Percentiles rank a stretch among this genome's conserved stretches.
These are phyloP conservation scores for Oxygymnocypris stewartii DNA, from an alignment of 2,113 vertebrate species.

Conservation along the genomic window DNA sequence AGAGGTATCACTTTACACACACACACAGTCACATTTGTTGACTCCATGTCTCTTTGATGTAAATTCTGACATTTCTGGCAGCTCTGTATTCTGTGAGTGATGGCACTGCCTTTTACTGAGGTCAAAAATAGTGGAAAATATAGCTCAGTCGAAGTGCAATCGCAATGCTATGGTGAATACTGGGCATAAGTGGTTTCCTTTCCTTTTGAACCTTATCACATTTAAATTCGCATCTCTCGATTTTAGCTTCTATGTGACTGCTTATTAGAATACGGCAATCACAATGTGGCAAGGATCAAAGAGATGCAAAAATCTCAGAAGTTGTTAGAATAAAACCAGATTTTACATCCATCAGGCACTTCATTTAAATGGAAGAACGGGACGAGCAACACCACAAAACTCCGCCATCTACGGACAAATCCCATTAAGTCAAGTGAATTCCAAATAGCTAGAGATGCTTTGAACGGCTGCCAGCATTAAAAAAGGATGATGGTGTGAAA, in stretches of 20 bases:
- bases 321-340: slow-evolving; percentile 36
- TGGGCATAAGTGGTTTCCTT: not conserved
- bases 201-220: slow-evolving; percentile 24
- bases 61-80: slow-evolving; percentile 74
- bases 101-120: slow-evolving; percentile 48
- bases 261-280: slow-evolving; percentile 24
- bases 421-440: slow-evolving; percentile 53
- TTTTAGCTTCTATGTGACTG: slow-evolving; percentile 1
- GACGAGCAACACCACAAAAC: slow-evolving; percentile 30
- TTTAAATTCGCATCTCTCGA: slow-evolving; percentile 10
- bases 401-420: slow-evolving; percentile 34
- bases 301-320: slow-evolving; percentile 35
- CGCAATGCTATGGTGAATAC: slow-evolving; percentile 24
- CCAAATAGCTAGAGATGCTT: slow-evolving; percentile 15
- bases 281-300: slow-evolving; percentile 50
- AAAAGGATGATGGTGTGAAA: slow-evolving; percentile 17
- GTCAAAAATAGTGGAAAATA: slow-evolving; percentile 31
- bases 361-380: slow-evolving; percentile 43
- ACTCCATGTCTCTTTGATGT: slow-evolving; percentile 60
- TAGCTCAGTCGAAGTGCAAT: slow-evolving; percentile 24
- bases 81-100: slow-evolving; percentile 59
- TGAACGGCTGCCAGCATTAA: slow-evolving; percentile 20
- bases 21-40: slow-evolving; percentile 49
- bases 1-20: slow-evolving; percentile 25
- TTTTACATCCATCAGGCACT: slow-evolving; percentile 39